phyloP scores from a whole-genome alignment of 2,113 vertebrate genomes.

The Xenus cinereus region DNA sequence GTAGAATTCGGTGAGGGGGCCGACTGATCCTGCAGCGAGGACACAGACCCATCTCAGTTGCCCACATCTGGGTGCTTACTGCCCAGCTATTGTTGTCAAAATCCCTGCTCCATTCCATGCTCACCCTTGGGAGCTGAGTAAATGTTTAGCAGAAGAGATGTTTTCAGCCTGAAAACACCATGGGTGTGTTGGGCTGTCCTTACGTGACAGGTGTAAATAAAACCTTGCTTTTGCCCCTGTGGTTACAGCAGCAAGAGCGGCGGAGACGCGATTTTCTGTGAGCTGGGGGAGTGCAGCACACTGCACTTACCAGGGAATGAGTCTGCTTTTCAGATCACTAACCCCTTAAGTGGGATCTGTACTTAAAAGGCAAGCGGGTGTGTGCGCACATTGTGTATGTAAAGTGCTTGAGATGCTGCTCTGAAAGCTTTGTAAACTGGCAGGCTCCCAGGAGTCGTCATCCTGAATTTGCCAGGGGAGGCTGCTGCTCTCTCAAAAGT shows the following conservation, averaged over 20 bases:
- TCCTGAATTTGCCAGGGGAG: not conserved
- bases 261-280: not conserved
- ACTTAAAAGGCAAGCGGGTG: constrained; percentile 59
- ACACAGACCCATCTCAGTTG: not conserved
- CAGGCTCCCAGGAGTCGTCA: not conserved
- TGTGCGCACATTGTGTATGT: constrained; percentile 27
- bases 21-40: not conserved
- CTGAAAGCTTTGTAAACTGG: constrained; percentile 53
- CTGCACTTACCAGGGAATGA: not conserved
- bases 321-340: constrained; percentile 37
- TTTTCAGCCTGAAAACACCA: not conserved
- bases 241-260: not conserved
- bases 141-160: not conserved
- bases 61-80: not conserved
- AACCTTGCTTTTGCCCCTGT: not conserved
- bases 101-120: not conserved
- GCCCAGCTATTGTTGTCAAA: not conserved
- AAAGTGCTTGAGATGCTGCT: constrained; percentile 57
- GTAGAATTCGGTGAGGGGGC: not conserved
- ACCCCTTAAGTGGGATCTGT: constrained; percentile 52
- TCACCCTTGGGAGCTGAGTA: not conserved
- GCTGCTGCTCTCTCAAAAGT: not conserved
- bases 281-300: not conserved
- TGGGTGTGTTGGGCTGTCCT: not conserved
- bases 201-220: not conserved